These are phyloP conservation scores for Myrmecophaga tridactyla DNA, from an alignment of 2,113 vertebrate genomes.

Conservation along the genomic window DNA sequence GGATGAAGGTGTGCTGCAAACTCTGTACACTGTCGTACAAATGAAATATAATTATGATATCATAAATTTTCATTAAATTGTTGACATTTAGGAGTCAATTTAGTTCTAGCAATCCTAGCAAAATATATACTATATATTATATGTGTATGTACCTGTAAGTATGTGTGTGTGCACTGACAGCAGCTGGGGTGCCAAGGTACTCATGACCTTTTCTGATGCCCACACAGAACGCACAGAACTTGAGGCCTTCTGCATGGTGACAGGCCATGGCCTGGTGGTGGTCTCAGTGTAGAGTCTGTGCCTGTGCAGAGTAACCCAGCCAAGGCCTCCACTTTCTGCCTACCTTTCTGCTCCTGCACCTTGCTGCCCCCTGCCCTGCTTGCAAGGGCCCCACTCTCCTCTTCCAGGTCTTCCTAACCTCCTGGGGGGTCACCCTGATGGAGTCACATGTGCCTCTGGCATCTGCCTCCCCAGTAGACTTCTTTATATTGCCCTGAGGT, in stretches of 20 bases:
- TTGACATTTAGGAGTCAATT: background rate
- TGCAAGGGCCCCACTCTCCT: slow-evolving; percentile 86
- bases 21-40: fast-evolving
- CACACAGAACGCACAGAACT: slow-evolving; percentile 83
- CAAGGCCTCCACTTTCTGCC: slow-evolving; percentile 90
- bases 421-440: slow-evolving; percentile 81
- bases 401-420: slow-evolving; percentile 84
- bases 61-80: background rate
- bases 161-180: slow-evolving; percentile 68
- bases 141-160: no score
- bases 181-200: slow-evolving; percentile 51
- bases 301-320: slow-evolving; percentile 88
- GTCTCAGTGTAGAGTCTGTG: slow-evolving; percentile 76
- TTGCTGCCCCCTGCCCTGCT: slow-evolving; percentile 82
- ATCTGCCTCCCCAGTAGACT: slow-evolving; percentile 80
- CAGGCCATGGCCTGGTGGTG: slow-evolving; percentile 83
- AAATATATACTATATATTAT: no score
- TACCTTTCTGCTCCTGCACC: slow-evolving; percentile 85
- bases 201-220: slow-evolving; percentile 87
- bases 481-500: slow-evolving; percentile 59
- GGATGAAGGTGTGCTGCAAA: background rate
- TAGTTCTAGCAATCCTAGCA: no score
- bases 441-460: slow-evolving; percentile 74
- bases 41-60: background rate
- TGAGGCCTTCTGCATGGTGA: slow-evolving; percentile 88